Percentiles rank a stretch among this genome's conserved stretches.
These are phyloP conservation scores for Slavum lentiscoides DNA, from an alignment of 2,888 invertebrate genomes.

Conservation along the genomic window DNA sequence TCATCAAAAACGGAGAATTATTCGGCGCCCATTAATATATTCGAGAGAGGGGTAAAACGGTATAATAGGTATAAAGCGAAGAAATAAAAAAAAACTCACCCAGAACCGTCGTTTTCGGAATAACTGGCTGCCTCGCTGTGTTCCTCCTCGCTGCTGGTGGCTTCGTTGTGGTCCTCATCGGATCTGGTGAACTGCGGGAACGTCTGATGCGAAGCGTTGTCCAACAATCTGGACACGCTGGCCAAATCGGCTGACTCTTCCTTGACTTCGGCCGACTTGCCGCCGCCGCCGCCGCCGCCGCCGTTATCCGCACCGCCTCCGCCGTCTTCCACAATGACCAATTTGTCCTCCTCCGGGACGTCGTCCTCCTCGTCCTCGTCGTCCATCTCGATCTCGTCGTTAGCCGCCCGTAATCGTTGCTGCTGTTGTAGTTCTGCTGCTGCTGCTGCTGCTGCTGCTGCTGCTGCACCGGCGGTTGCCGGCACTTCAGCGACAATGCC, in stretches of 20 bases:
- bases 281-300: constrained; percentile 11
- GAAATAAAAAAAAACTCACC: constrained; percentile 15
- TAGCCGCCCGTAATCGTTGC: constrained; percentile 53
- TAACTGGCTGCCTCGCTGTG: constrained; percentile 35
- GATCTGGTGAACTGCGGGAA: constrained; percentile 68
- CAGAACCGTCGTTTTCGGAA: constrained; percentile 45
- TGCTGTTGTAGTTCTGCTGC: constrained; percentile 55
- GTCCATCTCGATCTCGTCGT: constrained; percentile 64
- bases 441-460: constrained; percentile 56
- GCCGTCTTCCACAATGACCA: constrained; percentile 57
- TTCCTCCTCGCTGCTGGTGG: constrained; percentile 76
- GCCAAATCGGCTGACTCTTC: constrained; percentile 70
- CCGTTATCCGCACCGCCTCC: constrained; percentile 12
- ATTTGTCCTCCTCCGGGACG: constrained; percentile 57
- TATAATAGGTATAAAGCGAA: too few species aligned
- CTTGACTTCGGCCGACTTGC: constrained; percentile 59
- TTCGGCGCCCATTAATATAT: too few species aligned
- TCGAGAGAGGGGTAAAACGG: too few species aligned
- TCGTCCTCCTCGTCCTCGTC: constrained; percentile 73
- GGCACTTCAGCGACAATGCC: constrained; percentile 39
- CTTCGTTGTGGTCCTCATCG: constrained; percentile 58
- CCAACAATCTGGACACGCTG: constrained; percentile 74
- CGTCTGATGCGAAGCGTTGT: constrained; percentile 70
- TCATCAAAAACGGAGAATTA: too few species aligned
- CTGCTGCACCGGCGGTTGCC: constrained; percentile 29